A percentile compares a stretch with the other conserved stretches of the same genome.
phyloP scores from a whole-genome alignment of 1,140 invertebrate genomes.

The Pseudomyrmex flavicornis region DNA sequence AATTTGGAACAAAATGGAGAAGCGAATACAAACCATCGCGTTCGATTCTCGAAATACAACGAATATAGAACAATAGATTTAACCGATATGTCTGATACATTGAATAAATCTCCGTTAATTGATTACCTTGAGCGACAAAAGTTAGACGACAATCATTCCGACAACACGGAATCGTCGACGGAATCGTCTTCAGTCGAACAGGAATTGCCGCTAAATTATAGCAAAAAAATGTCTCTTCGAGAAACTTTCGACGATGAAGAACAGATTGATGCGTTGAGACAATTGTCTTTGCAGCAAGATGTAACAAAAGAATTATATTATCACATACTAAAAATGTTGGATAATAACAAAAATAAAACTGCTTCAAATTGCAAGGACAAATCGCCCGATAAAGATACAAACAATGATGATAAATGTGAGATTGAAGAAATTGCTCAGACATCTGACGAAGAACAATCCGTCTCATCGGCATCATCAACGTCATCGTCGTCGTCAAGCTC shows the following conservation, averaged over 20 bases:
- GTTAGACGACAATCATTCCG: slow-evolving; percentile 76
- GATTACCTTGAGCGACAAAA: slow-evolving; percentile 69
- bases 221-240: not conserved
- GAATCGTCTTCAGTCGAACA: slow-evolving; percentile 78
- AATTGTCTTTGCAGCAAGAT: not conserved
- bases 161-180: slow-evolving; percentile 17
- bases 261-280: not conserved
- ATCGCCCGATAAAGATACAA: not conserved
- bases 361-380: not conserved
- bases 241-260: not conserved
- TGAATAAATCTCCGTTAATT: slow-evolving; percentile 70
- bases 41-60: slow-evolving; percentile 83
- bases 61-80: slow-evolving; percentile 82
- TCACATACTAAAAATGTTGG: not conserved
- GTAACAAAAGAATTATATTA: not conserved
- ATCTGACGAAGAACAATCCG: slow-evolving; percentile 22
- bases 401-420: not conserved
- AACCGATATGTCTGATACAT: slow-evolving; percentile 78
- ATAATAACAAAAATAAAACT: not conserved
- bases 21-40: slow-evolving; percentile 76
- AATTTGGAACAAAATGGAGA: slow-evolving; percentile 49
- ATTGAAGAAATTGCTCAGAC: not conserved
- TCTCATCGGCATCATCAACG: not conserved
- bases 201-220: not conserved
- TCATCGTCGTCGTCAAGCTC: not conserved